Conservation (phyloP, 2,888 invertebrate species). For the Diabrotica balteata region DNA sequence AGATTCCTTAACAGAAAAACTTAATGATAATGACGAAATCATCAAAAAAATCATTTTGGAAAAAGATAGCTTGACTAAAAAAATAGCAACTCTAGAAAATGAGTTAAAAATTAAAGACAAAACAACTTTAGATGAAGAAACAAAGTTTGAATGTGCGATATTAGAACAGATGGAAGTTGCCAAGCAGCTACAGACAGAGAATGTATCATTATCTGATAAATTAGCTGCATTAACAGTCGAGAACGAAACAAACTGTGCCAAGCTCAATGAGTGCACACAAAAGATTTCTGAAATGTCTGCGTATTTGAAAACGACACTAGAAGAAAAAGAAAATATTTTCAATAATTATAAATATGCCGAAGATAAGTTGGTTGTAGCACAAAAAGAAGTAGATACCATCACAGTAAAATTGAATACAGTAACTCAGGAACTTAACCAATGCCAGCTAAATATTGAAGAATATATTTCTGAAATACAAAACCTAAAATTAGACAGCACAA, state of each 20-base stretch:
- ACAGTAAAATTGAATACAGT: neutral
- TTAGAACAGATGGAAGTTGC: neutral
- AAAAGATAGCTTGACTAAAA: no score
- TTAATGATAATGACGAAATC: no score
- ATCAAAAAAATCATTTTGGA: no score
- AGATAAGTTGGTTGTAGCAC: neutral
- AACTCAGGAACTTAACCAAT: neutral
- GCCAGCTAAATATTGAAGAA: neutral
- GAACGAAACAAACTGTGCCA: neutral
- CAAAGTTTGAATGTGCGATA: neutral
- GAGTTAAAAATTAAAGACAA: conserved; percentile 2
- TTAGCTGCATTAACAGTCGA: neutral
- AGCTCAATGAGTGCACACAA: neutral
- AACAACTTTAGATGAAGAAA: conserved; percentile 3
- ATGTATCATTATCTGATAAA: neutral
- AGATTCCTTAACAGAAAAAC: no score
- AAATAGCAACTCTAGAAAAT: neutral
- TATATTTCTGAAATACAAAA: neutral
- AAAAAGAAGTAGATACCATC: neutral
- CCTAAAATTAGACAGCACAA: conserved; percentile 16
- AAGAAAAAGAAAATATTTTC: neutral
- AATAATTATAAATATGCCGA: neutral
- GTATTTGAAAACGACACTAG: neutral
- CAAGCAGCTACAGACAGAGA: no score
- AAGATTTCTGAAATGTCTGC: neutral